phyloP scores from a whole-genome alignment of 53 echinoderm and acorn worm species.

The Crossaster papposus region DNA sequence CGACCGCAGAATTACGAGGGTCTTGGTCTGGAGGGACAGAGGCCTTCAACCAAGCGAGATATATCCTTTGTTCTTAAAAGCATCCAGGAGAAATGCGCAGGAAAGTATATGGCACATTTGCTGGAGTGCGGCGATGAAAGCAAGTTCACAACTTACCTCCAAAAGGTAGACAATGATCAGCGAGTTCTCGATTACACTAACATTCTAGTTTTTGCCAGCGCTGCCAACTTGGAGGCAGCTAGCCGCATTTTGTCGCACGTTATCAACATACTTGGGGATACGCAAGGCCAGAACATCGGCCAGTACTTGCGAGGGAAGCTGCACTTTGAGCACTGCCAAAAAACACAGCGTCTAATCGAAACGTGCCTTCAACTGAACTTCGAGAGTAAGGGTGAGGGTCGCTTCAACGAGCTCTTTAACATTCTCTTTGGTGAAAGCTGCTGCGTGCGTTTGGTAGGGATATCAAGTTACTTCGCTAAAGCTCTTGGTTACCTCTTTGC shows the following conservation, averaged over 20 bases:
- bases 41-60: not conserved
- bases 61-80: slow-evolving; percentile 69
- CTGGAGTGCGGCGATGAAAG: slow-evolving; percentile 40
- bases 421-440: slow-evolving; percentile 33
- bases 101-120: slow-evolving; percentile 63
- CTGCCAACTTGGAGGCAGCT: slow-evolving; percentile 49
- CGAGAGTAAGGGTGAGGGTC: slow-evolving; percentile 59
- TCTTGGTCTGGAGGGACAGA: slow-evolving; percentile 21
- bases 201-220: slow-evolving; percentile 69
- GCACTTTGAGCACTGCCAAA: slow-evolving; percentile 56
- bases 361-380: slow-evolving; percentile 70
- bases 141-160: slow-evolving; percentile 33
- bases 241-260: slow-evolving; percentile 51
- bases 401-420: slow-evolving; percentile 53
- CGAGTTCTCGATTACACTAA: slow-evolving; percentile 59
- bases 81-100: slow-evolving; percentile 69
- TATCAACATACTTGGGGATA: slow-evolving; percentile 1
- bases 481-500: slow-evolving; percentile 63
- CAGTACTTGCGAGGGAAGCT: slow-evolving; percentile 58
- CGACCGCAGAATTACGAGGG: slow-evolving; percentile 54
- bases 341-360: slow-evolving; percentile 63
- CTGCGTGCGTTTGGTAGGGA: slow-evolving; percentile 61
- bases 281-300: slow-evolving; percentile 53
- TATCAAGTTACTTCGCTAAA: slow-evolving; percentile 69
- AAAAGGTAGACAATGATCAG: slow-evolving; percentile 41